These are phyloP conservation scores for Alca torda DNA, from an alignment of 2,797 vertebrate genomes.

Conservation along the genomic window DNA sequence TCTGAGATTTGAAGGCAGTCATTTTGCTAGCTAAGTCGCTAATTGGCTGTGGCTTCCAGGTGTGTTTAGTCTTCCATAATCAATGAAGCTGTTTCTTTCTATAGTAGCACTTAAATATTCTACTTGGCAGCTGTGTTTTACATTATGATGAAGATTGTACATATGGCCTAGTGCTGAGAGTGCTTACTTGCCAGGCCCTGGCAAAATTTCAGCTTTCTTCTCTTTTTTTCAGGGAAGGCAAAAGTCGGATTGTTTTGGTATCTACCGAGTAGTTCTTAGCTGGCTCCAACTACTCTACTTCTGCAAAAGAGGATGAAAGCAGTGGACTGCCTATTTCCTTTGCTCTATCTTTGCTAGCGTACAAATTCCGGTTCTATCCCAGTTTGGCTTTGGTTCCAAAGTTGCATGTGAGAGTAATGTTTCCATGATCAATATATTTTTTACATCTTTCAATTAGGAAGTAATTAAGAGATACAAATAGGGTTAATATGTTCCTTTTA, in stretches of 20 bases:
- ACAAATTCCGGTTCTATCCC: not conserved
- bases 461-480: not conserved
- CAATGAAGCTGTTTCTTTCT: not conserved
- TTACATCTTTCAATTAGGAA: not conserved
- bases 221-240: not conserved
- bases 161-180: not conserved
- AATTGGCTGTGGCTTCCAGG: not conserved
- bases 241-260: not conserved
- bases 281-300: not conserved
- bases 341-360: not conserved
- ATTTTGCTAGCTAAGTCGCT: not conserved
- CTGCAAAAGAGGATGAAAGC: not conserved
- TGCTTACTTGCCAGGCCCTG: not conserved
- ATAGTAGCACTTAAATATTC: not conserved
- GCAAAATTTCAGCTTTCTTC: not conserved
- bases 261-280: not conserved
- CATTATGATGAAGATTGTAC: rapidly evolving
- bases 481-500: not conserved
- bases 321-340: not conserved
- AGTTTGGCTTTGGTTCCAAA: not conserved
- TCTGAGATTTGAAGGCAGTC: not conserved
- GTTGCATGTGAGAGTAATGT: not conserved
- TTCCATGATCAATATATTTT: not conserved
- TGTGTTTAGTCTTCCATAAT: not conserved
- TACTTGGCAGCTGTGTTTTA: not conserved